Evolutionary conservation across 2,797 vertebrate species (phyloP).

Genomic region (Thamnophis elegans): DNA sequence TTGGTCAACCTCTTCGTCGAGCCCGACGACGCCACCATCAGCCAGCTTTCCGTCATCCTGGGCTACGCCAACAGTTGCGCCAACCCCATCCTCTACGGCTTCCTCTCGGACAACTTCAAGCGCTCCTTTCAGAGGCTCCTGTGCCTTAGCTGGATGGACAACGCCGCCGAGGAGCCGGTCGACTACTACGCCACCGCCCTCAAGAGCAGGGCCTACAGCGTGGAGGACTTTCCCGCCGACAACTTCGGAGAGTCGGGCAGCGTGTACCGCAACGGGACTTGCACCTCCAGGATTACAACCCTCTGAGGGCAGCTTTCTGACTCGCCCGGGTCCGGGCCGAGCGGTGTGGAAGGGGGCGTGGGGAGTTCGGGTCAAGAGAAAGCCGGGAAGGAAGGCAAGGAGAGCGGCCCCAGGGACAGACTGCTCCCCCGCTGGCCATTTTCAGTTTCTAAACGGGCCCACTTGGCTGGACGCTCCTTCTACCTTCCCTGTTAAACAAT

Average conservation of each 20-base stretch:
- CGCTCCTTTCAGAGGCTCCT: conserved; percentile 88
- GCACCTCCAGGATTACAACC: conserved; percentile 85
- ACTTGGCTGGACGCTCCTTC: conserved; percentile 8
- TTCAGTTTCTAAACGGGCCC: not conserved
- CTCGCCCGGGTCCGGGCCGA: not conserved
- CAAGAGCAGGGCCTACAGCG: conserved; percentile 86
- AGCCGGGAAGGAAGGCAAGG: not conserved
- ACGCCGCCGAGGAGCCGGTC: conserved; percentile 84
- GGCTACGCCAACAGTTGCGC: conserved; percentile 90
- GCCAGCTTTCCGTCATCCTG: conserved; percentile 86
- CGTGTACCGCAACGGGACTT: conserved; percentile 83
- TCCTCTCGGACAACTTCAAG: conserved; percentile 90
- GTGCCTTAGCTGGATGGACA: conserved; percentile 90
- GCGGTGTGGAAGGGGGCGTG: no score
- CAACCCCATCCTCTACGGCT: conserved; percentile 88
- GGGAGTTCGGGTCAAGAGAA: not conserved
- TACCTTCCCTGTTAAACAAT: not conserved
- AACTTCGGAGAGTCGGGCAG: conserved; percentile 77
- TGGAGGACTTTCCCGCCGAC: conserved; percentile 82
- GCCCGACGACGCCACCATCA: conserved; percentile 85
- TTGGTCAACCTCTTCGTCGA: conserved; percentile 86
- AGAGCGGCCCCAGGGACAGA: not conserved
- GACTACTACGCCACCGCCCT: conserved; percentile 91
- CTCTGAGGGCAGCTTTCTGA: conserved; percentile 68
- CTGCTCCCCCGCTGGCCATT: rapidly evolving